Base-by-base conservation (phyloP, 2,888 invertebrate genomes). In the Cenopis cana region DNA sequence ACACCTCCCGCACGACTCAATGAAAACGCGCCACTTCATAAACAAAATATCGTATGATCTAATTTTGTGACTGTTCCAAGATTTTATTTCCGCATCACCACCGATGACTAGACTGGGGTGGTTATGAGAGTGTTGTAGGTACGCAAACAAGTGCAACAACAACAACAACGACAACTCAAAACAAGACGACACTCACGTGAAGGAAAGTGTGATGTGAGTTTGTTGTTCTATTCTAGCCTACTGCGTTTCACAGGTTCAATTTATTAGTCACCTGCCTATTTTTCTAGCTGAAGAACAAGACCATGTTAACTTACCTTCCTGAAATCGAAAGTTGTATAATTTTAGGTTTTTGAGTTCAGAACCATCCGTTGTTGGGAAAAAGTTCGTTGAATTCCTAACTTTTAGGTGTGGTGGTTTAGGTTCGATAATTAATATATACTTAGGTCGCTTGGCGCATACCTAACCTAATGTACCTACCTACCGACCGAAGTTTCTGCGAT, bases 31-130 rank as follows among this genome's bases (percentile, higher is more conserved):
- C 60, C 72, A 69, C 81, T 79, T 77, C 78, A 85, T 86, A 88
- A 89, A 88, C 82, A 90, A 87, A 67, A 88, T 78, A 88, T 88
- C 89, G 87, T 88, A 88, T 78, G 89, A 89, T 88, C 79, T 65
- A 62, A 68, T 81, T 81, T 87, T 88, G 86, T 73, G 77, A 80
- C 73, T 29, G 80, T 75, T 82, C 86, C 87, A 87, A 86, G 56
- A 67, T 74, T 70, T 69, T 57, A 73, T 71, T 71, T 69, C 67
- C 49, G 71, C 71, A 67, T 49, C 59, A 66, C 49, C 46, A 50
- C 46, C 50, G 36, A 61, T 71, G 60, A 71, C 55, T 71, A 24
- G 24, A 38, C 46, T 38, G 49, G 9, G 33, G 33, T 52, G 46
- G 36, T 38, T 38, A 12, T 29, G 38, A n/a, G n/a, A 54, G n/a